Evolutionary conservation across 64 coral and sea anemone species (phyloP).

Genomic region (Dendrophyllia cribrosa): DNA sequence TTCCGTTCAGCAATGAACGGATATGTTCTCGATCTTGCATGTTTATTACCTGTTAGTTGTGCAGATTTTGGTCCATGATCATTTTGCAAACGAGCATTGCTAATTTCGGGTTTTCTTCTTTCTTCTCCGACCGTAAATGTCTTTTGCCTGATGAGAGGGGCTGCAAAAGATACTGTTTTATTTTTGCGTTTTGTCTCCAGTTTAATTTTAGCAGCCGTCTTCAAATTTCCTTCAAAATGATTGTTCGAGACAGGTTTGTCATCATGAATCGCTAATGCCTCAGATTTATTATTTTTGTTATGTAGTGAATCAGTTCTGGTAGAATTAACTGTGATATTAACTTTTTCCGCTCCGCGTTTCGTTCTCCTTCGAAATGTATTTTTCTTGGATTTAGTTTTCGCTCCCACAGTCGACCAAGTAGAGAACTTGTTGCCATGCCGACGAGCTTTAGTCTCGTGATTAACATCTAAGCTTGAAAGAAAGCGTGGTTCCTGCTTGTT

Average conservation of each 20-base stretch:
- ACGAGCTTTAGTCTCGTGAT: slow-evolving; percentile 40
- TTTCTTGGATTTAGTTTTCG: slow-evolving; percentile 8
- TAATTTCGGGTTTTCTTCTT: background rate
- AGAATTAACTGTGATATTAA: background rate
- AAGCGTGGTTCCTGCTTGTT: slow-evolving; percentile 1
- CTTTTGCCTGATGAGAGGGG: background rate
- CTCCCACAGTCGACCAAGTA: background rate
- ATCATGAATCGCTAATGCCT: background rate
- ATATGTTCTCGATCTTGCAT: background rate
- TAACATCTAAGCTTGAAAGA: slow-evolving; percentile 4
- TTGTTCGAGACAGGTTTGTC: background rate
- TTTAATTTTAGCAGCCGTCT: background rate
- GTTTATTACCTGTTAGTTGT: background rate
- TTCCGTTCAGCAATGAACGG: background rate
- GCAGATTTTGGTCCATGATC: background rate
- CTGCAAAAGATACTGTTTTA: slow-evolving; percentile 36
- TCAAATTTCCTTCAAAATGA: background rate
- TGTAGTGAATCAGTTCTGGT: background rate
- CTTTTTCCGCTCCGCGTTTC: background rate
- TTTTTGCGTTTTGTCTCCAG: background rate
- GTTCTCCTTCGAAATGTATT: slow-evolving; percentile 3
- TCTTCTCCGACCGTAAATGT: slow-evolving; percentile 2
- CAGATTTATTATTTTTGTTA: background rate
- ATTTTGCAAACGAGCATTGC: background rate
- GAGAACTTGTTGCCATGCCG: slow-evolving; percentile 59